Conservation (phyloP, 2,888 invertebrate genomes). For the Invenusta paracnida region DNA sequence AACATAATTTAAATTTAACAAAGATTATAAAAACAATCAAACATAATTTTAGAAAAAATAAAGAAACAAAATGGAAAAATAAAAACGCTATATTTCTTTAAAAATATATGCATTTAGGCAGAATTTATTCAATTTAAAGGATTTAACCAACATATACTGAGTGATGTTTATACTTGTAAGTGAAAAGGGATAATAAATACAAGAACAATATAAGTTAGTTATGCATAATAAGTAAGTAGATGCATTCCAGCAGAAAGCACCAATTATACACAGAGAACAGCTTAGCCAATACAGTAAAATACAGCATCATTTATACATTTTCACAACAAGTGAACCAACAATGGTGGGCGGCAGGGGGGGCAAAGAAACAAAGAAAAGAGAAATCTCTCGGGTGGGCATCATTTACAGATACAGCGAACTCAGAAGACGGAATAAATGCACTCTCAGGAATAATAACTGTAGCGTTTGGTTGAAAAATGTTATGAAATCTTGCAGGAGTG, state of each 20-base stretch:
- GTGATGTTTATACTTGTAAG: too few species aligned
- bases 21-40: neutral
- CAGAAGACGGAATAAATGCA: neutral
- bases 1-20: neutral
- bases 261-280: too few species aligned
- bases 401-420: neutral
- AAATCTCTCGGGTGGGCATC: neutral
- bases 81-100: neutral
- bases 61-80: neutral
- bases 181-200: slow-evolving; percentile 4
- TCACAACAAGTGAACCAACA: slow-evolving; percentile 6
- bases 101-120: neutral
- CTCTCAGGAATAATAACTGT: too few species aligned
- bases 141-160: neutral
- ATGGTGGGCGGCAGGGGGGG: neutral
- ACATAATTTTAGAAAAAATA: neutral
- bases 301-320: neutral
- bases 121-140: neutral
- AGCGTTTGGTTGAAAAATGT: too few species aligned
- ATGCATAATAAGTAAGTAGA: too few species aligned
- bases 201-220: neutral
- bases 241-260: too few species aligned
- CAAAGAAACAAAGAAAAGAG: neutral
- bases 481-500: too few species aligned
- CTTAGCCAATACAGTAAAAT: neutral